A percentile compares a stretch with the other conserved stretches of the same genome.
Evolutionary conservation across 2,797 vertebrate genomes (phyloP).

Genomic region (Huso huso): DNA sequence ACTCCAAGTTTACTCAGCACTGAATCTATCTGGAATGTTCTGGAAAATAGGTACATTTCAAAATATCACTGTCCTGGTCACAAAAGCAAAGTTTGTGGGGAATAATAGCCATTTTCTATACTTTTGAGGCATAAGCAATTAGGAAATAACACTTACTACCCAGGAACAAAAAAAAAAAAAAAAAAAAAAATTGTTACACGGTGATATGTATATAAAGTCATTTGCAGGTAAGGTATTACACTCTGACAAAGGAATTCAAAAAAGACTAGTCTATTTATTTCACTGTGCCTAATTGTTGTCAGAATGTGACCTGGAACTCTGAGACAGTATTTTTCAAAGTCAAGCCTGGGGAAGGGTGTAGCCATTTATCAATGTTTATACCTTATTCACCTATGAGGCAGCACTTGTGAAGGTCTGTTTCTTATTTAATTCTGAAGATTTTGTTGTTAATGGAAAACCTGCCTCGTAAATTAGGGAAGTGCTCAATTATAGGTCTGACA

Average conservation of each 20-base stretch:
- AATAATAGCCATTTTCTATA: too few relatives aligned
- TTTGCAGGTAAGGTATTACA: slow-evolving; percentile 41
- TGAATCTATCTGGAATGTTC: too few relatives aligned
- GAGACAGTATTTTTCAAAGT: slow-evolving; percentile 96
- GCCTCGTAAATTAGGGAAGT: slow-evolving; percentile 85
- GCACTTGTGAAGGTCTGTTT: slow-evolving; percentile 76
- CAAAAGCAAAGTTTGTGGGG: too few relatives aligned
- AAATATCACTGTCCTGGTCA: too few relatives aligned
- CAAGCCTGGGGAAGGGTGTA: slow-evolving; percentile 65
- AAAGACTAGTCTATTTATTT: slow-evolving; percentile 88
- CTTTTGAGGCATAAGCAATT: too few relatives aligned
- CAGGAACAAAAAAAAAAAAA: too few relatives aligned
- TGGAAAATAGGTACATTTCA: too few relatives aligned
- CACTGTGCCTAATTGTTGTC: slow-evolving; percentile 92
- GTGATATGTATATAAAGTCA: slow-evolving; percentile 29
- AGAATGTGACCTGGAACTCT: slow-evolving; percentile 86
- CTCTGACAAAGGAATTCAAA: slow-evolving; percentile 44
- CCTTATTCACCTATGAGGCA: slow-evolving; percentile 52
- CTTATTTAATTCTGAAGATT: slow-evolving; percentile 88
- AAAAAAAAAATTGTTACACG: too few relatives aligned
- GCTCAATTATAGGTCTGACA: slow-evolving; percentile 70
- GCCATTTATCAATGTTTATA: slow-evolving; percentile 80
- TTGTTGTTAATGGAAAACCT: slow-evolving; percentile 84
- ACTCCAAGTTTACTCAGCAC: too few relatives aligned
- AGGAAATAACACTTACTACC: too few relatives aligned